These are phyloP conservation scores for Allophyes oxyacanthae DNA, from an alignment of 2,888 invertebrate genomes.

Conservation along the genomic window DNA sequence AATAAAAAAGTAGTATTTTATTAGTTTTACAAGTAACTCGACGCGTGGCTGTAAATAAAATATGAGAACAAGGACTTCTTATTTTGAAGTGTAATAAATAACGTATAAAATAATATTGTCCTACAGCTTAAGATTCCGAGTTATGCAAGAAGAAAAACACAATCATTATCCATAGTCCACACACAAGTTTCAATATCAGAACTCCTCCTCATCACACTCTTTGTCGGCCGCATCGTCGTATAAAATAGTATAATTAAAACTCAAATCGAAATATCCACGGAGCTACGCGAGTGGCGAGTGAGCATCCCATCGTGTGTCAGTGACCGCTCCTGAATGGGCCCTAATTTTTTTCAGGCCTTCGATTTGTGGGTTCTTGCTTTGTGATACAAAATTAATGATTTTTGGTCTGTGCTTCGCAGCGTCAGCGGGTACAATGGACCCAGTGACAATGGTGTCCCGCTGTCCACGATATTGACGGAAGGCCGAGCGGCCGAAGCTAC, in stretches of 20 bases:
- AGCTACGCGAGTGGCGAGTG: conserved; percentile 57
- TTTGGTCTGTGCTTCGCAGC: conserved; percentile 85
- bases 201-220: conserved; percentile 36
- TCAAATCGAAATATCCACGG: conserved; percentile 74
- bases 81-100: conserved; percentile 36
- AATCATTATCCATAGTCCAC: conserved; percentile 49
- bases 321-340: conserved; percentile 83
- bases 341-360: conserved; percentile 83
- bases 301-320: conserved; percentile 76
- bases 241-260: conserved; percentile 79
- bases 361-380: conserved; percentile 89
- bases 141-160: conserved; percentile 31
- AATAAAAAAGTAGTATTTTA: too few species aligned
- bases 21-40: conserved; percentile 66
- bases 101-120: conserved; percentile 14
- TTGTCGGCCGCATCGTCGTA: conserved; percentile 46
- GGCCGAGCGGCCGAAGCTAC: conserved; percentile 75
- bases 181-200: conserved; percentile 50
- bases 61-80: conserved; percentile 60
- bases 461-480: conserved; percentile 87
- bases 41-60: conserved; percentile 61
- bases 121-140: conserved; percentile 16
- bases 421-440: conserved; percentile 78
- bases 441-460: conserved; percentile 88
- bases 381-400: conserved; percentile 89